Evolutionary conservation across 2,797 vertebrate genomes (phyloP).

Genomic region (Champsocephalus esox): DNA sequence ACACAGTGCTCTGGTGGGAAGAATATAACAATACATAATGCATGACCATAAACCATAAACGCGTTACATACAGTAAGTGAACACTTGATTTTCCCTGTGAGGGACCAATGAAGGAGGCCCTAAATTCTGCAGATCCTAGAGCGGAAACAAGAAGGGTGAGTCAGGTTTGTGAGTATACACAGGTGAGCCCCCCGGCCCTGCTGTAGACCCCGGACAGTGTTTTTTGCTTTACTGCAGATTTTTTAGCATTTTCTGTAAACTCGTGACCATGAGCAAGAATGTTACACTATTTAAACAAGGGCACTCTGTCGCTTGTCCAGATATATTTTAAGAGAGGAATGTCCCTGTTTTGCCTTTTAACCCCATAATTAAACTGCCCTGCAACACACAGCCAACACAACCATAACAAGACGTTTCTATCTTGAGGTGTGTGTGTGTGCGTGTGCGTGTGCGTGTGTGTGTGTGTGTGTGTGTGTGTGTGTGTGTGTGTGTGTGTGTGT

Average conservation of each 20-base stretch:
- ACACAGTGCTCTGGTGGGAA: not conserved
- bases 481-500: too few species aligned
- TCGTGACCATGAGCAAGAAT: slow-evolving; percentile 34
- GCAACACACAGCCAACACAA: slow-evolving; percentile 12
- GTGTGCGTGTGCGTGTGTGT: too few species aligned
- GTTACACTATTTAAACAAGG: slow-evolving; percentile 69
- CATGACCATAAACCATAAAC: not conserved
- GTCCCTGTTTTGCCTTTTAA: slow-evolving; percentile 32
- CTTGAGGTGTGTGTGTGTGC: not conserved
- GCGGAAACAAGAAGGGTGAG: not conserved
- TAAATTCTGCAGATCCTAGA: not conserved
- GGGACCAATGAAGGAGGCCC: not conserved
- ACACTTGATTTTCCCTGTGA: not conserved
- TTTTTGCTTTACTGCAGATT: slow-evolving; percentile 9
- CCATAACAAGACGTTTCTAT: not conserved
- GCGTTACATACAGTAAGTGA: not conserved
- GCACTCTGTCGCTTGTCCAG: slow-evolving; percentile 55
- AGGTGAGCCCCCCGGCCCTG: not conserved
- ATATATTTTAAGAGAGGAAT: slow-evolving; percentile 46
- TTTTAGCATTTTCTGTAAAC: slow-evolving; percentile 19
- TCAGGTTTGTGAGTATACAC: not conserved
- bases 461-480: too few species aligned
- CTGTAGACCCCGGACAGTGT: not conserved
- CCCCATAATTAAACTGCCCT: slow-evolving; percentile 6
- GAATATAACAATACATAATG: not conserved